phyloP scores from a whole-genome alignment of 1,140 invertebrate species.

The Nylanderia fulva region DNA sequence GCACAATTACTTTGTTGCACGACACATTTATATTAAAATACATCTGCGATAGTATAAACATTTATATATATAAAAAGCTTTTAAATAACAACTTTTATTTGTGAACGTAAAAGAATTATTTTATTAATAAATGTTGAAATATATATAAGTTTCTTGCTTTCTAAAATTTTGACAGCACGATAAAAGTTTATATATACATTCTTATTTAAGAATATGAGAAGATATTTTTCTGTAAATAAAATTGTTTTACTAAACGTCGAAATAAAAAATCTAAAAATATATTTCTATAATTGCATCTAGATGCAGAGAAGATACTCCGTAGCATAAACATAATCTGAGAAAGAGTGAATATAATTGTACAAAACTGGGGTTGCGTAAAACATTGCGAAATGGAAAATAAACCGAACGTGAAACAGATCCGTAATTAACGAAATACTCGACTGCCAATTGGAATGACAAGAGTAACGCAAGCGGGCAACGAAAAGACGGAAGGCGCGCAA shows the following conservation, averaged over 20 bases:
- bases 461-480: conserved; percentile 13
- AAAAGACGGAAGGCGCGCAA: conserved; percentile 39
- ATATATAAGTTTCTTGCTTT: neutral
- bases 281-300: neutral
- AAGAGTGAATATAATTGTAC: neutral
- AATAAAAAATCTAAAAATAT: neutral
- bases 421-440: conserved; percentile 33
- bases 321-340: neutral
- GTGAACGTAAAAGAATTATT: neutral
- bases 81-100: neutral
- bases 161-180: no score
- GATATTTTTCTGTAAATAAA: no score
- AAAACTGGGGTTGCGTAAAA: conserved; percentile 12
- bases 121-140: neutral
- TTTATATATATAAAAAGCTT: neutral
- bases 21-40: conserved; percentile 18
- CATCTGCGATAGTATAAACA: neutral
- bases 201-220: no score
- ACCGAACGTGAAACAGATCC: conserved; percentile 1
- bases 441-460: neutral
- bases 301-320: neutral
- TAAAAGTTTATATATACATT: no score
- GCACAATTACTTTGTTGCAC: neutral
- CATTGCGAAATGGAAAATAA: conserved; percentile 27
- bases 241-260: neutral